Evolutionary conservation across 2,888 invertebrate genomes (phyloP).

Genomic region (Sclerodermus sp.): DNA sequence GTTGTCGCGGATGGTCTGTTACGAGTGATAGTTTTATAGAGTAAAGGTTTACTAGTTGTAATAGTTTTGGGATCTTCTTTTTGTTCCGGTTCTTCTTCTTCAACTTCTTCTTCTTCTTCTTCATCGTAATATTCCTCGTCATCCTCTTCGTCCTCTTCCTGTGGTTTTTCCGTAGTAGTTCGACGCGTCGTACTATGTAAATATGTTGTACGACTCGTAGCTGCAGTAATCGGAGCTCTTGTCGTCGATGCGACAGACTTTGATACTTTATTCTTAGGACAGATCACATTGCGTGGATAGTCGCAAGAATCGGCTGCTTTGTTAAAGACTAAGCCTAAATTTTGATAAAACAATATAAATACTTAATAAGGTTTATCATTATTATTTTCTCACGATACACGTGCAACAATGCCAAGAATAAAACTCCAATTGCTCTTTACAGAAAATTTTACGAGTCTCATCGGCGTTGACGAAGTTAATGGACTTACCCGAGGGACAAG

Average conservation of each 20-base stretch:
- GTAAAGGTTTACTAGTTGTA: conserved; percentile 42
- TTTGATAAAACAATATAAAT: no score
- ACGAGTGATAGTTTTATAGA: conserved; percentile 51
- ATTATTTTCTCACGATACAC: no score
- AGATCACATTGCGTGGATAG: conserved; percentile 84
- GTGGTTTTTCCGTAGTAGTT: conserved; percentile 58
- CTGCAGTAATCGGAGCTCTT: conserved; percentile 48
- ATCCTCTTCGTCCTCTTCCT: conserved; percentile 51
- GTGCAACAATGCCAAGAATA: no score
- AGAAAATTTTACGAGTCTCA: no score
- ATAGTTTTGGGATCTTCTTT: conserved; percentile 56
- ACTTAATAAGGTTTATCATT: no score
- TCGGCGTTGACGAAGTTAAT: no score
- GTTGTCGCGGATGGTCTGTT: conserved; percentile 44
- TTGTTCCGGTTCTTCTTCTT: conserved; percentile 59
- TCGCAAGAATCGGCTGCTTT: conserved; percentile 91
- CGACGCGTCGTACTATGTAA: conserved; percentile 58
- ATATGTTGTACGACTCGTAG: conserved; percentile 59
- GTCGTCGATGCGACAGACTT: conserved; percentile 60
- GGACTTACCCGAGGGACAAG: conserved; percentile 81
- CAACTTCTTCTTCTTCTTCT: conserved; percentile 59
- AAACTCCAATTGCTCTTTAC: no score
- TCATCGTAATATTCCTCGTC: conserved; percentile 61
- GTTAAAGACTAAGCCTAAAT: conserved; percentile 83
- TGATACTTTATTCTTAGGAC: conserved; percentile 67